Evolutionary conservation across 2,888 invertebrate genomes (phyloP), one percentile per base, ranked within the genome.

Genomic region (Chelonus formosanus): DNA sequence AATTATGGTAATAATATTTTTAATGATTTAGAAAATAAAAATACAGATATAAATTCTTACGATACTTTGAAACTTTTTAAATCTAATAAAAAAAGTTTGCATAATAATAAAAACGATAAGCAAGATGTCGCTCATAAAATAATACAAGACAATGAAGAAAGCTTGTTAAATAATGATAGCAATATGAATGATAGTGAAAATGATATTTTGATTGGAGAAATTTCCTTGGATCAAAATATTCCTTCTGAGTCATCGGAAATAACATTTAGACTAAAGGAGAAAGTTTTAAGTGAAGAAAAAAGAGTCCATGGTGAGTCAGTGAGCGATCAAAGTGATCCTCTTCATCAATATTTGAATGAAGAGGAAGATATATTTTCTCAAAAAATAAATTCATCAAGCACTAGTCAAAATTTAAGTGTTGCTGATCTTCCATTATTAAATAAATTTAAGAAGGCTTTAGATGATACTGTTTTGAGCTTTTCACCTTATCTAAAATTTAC

Each of bases 401-500:
- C 86, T 69, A 82, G 80, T 31, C 74, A 40, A 40, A 40, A 40
- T 5, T 40, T 88, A 47, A 85, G 86, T 1, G 88, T 89, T 0
- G 85, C 87, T 2, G 89, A 90, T 73, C 84, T 89, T 31, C 90
- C 90, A 0, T 86, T 89, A 64, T 85, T 88, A 8, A 91, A 91
- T 81, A 88, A 88, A 68, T 93, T 93, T 78, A 87, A 93, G 78
- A 90, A 93, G 85, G 91, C 90, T 0, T 84, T 94, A 5, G 90
- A 90, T 71, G 92, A 91, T 63, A 89, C 90, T 0, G 86, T 92
- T 56, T 83, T 96, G 3, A 94, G 95, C 0, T 90, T 94, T 70
- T 97, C 97, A 0, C 97, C 98, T 0, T 94, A 92, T 81, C 86
- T 97, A 7, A 90, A 90, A 65, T 93, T 94, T 76, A 90, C 92